Conservation (phyloP, 2,888 invertebrate species). For the Thera britannica region DNA sequence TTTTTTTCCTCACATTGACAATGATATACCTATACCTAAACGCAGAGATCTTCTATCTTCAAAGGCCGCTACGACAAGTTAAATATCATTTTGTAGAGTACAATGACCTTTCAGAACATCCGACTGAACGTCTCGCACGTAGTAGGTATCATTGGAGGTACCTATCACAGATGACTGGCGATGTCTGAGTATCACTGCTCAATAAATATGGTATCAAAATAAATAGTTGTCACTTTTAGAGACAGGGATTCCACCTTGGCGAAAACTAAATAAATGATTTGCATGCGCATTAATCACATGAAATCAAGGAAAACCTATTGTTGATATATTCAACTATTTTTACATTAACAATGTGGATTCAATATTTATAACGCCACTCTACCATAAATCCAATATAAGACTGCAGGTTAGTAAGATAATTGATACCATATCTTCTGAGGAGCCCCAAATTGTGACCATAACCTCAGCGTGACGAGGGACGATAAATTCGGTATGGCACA, state of each 20-base stretch:
- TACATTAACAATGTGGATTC: neutral
- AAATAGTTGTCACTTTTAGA: constrained; percentile 1
- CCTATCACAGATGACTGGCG: constrained; percentile 17
- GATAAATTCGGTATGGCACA: constrained; percentile 50
- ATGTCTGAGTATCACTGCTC: constrained; percentile 12
- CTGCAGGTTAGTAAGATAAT: neutral
- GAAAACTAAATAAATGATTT: constrained; percentile 2
- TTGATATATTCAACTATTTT: constrained; percentile 5
- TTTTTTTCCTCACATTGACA: neutral
- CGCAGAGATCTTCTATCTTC: constrained; percentile 49
- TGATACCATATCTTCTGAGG: neutral
- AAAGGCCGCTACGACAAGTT: constrained; percentile 50
- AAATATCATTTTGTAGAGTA: constrained; percentile 46
- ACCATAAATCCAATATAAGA: neutral
- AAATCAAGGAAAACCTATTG: constrained; percentile 6
- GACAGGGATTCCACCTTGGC: constrained; percentile 12
- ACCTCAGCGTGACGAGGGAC: constrained; percentile 44
- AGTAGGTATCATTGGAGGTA: constrained; percentile 8
- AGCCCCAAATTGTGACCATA: constrained; percentile 49
- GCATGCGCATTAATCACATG: constrained; percentile 20
- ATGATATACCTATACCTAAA: constrained; percentile 42
- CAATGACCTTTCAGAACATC: constrained; percentile 47
- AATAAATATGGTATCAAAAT: constrained; percentile 23
- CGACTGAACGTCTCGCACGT: constrained; percentile 5
- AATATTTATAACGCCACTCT: too few relatives aligned